Evolutionary conservation across 2,888 invertebrate genomes (phyloP), one percentile per base, ranked within the genome.

Genomic region (Lasioglossum oenotherae): DNA sequence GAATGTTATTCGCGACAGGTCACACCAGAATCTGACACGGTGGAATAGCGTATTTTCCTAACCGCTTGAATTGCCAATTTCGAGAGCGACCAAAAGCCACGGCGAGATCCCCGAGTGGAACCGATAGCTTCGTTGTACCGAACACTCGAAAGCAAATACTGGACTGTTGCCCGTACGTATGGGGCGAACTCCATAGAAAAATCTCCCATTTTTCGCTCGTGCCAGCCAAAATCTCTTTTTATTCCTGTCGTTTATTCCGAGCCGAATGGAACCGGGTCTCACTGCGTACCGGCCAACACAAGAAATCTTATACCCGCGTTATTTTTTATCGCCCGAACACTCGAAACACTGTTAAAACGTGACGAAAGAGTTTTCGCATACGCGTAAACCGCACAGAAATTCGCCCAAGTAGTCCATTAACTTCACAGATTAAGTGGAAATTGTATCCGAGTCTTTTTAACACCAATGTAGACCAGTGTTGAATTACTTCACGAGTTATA

Each of bases 21-120:
- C 60, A 41, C 60, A 27, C 60, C n/a, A 6, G 35, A 19, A 64
- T 31, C 44, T 19, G 71, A 78, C 53, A 35, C 57, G 23, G 64
- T 49, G 46, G 35, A 80, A 75, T 31, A 78, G 69, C 71, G 72
- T 82, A 84, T 83, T 64, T 79, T 72, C 35, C 72, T 78, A 71
- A 81, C 80, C 49, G 67, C 80, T 76, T 23, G 78, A 86, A 87
- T 79, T 86, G 83, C 31, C 81, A 87, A 86, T 87, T 79, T 74
- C 79, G 76, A 31, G 60, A 57, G 67, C 76, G 74, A 69, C 53
- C 75, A 72, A 77, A 86, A 85, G 80, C 78, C 86, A 78, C 78
- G 67, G 57, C 23, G 80, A 80, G 78, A 84, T 67, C 75, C 57
- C n/a, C 74, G 12, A 60, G 78, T 57, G n/a, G 71, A 79, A 87